Conservation (phyloP, 2,113 vertebrate species). For the Macaca nemestrina region DNA sequence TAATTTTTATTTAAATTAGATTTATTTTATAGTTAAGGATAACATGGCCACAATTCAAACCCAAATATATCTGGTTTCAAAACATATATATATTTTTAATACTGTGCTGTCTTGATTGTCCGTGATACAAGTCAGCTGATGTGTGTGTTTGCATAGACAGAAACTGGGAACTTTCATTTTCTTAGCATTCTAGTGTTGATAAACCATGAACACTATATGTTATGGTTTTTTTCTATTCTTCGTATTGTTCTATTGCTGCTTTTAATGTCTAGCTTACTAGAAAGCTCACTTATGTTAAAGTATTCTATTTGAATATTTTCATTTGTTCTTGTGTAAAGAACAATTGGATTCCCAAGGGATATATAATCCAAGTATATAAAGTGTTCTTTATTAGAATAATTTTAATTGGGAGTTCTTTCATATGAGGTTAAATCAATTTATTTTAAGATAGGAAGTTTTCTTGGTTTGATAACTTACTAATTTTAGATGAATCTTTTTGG, state of each 20-base stretch:
- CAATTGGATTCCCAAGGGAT: not conserved
- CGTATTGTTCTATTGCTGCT: not conserved
- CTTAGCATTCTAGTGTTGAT: not conserved
- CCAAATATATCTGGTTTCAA: not conserved
- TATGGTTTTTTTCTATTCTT: not conserved
- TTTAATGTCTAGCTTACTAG: not conserved
- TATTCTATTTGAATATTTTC: not conserved
- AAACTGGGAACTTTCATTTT: not conserved
- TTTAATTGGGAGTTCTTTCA: not conserved
- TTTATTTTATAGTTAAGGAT: slow-evolving; percentile 13
- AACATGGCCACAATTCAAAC: not conserved
- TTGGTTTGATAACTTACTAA: not conserved
- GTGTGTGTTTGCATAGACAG: not conserved
- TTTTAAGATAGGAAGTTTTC: not conserved
- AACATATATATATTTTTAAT: not conserved
- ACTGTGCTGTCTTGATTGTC: not conserved
- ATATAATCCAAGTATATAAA: not conserved
- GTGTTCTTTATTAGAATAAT: not conserved
- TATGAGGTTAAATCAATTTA: not conserved
- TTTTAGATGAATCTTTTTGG: not conserved
- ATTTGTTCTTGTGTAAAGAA: not conserved
- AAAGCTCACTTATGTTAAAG: not conserved
- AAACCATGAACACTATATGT: not conserved
- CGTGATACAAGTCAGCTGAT: not conserved
- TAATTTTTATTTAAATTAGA: not conserved